Conservation (phyloP, 1,140 invertebrate genomes). For the Ips nitidus region DNA sequence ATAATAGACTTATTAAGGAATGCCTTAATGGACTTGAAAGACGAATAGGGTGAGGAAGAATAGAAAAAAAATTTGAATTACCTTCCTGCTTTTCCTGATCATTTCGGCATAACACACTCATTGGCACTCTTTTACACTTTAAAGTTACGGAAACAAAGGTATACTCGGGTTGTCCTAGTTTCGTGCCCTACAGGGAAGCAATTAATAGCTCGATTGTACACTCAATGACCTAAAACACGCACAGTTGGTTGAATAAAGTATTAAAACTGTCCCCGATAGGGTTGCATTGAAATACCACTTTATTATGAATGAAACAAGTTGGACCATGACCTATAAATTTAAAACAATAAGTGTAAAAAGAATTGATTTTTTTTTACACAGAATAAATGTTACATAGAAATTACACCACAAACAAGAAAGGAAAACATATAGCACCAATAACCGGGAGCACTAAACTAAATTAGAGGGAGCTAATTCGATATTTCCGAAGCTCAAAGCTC, state of each 20-base stretch:
- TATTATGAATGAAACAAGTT: no score
- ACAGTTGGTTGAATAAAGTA: background rate
- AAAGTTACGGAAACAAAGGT: background rate
- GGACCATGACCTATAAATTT: no score
- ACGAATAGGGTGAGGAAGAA: no score
- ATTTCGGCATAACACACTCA: background rate
- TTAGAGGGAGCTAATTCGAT: conserved; percentile 7
- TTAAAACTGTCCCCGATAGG: no score
- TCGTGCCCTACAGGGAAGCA: background rate
- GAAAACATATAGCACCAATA: background rate
- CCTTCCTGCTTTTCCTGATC: conserved; percentile 16
- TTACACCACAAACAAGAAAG: no score
- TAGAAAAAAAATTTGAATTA: background rate
- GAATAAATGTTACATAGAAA: no score
- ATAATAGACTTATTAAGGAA: no score
- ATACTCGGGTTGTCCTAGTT: background rate
- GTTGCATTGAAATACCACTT: no score
- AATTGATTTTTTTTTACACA: no score
- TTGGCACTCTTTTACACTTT: no score
- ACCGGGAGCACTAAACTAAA: background rate
- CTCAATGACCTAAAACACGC: conserved; percentile 15
- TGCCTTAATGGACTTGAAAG: no score
- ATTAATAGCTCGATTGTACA: background rate
- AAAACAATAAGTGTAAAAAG: no score
- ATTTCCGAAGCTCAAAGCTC: conserved; percentile 8